Base-by-base conservation (phyloP, 2,113 vertebrate species). In the Lasiurus cinereus region DNA sequence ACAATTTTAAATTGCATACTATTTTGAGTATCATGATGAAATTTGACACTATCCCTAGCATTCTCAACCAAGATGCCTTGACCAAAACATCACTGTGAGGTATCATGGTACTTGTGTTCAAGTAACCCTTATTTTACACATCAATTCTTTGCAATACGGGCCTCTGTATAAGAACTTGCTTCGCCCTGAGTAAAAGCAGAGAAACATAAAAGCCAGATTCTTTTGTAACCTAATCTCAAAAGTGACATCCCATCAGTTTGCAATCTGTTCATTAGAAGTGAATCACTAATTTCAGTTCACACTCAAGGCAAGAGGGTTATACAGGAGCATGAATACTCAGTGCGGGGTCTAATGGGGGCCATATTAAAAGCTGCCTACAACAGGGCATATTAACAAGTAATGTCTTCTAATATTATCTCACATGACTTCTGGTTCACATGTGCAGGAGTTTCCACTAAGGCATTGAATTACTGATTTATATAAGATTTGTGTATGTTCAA, bases 171-270 rank as follows among this genome's bases (percentile, higher is more conserved):
- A 11, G 22, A 46, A 29, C 59, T 91, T 86, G 64, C 39, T 54
- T 54, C 31, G 12, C 21, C 18, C 21, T 52, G 12, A 33, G 6
- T 33, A 12, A 91, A 77, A 43, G 64, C 24, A 76, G 29, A 88
- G 43, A 66, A 72, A 39, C 6, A 14, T 15, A 13, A 74, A 85
- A 90, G 21, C 15, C 54, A 80, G 74, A 84, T 64, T 80, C 27
- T 76, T 78, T 54, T 83, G 74, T 70, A 84, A 80, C 21, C 56
- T 82, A 54, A 85, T 88, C 48, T 84, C 76, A 88, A n/a, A 78
- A 88, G 22, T 15, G 43, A 66, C 29, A 77, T 50, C 9, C 54
- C 54, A 72, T 72, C n/a, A 52, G 78, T 93, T 90, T 90, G 10
- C 73, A 19, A 15, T 66, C 56, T 94, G 0, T 73, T 85, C 22